Percentiles rank a stretch among this genome's conserved stretches.
These are phyloP conservation scores for Meles meles DNA, from an alignment of 2,113 vertebrate species.

Conservation along the genomic window DNA sequence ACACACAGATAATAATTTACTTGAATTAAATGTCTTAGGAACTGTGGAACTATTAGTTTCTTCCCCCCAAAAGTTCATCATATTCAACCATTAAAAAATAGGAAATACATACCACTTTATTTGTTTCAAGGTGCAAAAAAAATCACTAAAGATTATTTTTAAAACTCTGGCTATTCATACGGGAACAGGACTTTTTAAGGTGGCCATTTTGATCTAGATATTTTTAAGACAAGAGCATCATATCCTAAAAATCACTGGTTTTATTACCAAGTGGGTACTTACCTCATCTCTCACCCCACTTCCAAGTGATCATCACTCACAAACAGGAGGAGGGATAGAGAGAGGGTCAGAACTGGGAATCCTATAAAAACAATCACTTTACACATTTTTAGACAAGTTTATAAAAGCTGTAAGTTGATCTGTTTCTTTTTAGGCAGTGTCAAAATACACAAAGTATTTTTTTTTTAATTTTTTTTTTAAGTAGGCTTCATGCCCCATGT, in stretches of 20 bases:
- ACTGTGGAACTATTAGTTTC: neutral
- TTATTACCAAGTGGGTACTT: neutral
- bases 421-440: neutral
- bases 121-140: neutral
- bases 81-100: slow-evolving; percentile 15
- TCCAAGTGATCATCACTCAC: neutral
- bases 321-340: neutral
- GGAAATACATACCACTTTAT: neutral
- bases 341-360: neutral
- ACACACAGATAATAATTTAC: neutral
- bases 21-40: neutral
- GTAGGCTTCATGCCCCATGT: neutral
- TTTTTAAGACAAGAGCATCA: neutral
- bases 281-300: neutral
- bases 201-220: neutral
- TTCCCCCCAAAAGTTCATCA: neutral
- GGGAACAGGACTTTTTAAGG: neutral
- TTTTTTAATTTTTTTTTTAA: neutral
- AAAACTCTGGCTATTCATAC: neutral
- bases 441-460: neutral
- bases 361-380: neutral
- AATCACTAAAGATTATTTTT: neutral
- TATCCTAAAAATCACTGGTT: neutral
- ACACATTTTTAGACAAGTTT: neutral
- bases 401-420: neutral